Percentiles rank a stretch among this genome's conserved stretches.
Conservation (phyloP, 2,888 invertebrate species). For the Rhagophthalmus giganteus region DNA sequence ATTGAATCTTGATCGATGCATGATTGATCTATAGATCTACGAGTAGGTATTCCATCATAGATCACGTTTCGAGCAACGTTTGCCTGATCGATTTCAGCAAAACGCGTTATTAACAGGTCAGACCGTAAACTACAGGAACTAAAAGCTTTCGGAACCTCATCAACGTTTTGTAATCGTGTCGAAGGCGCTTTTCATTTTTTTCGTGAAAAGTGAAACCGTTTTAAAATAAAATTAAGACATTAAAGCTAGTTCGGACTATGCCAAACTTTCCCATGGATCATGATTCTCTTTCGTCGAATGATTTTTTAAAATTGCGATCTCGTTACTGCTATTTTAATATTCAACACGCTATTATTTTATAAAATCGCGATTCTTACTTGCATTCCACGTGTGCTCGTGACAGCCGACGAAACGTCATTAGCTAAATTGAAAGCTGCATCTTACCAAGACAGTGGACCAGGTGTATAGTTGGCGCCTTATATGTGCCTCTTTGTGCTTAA, state of each 20-base stretch:
- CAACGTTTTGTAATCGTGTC: constrained; percentile 9
- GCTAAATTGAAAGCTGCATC: constrained; percentile 58
- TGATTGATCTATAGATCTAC: constrained; percentile 54
- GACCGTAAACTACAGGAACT: constrained; percentile 11
- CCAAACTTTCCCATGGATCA: constrained; percentile 1
- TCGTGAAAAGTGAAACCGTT: not conserved
- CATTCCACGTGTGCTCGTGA: constrained; percentile 55
- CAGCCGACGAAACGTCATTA: constrained; percentile 57
- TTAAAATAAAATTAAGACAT: constrained; percentile 6
- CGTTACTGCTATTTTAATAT: constrained; percentile 25
- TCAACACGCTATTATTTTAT: constrained; percentile 49
- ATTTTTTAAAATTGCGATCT: constrained; percentile 10
- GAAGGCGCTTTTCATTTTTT: constrained; percentile 3
- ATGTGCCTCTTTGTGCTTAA: constrained; percentile 35
- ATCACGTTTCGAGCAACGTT: constrained; percentile 47
- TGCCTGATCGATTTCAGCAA: constrained; percentile 39
- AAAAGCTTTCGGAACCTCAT: constrained; percentile 15
- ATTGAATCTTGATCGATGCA: constrained; percentile 52
- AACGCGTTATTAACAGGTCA: constrained; percentile 42
- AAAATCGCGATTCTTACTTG: constrained; percentile 50
- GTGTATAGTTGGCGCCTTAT: constrained; percentile 27
- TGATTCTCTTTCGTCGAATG: no score
- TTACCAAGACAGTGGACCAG: constrained; percentile 50
- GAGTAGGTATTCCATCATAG: constrained; percentile 52
- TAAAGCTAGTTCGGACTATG: constrained; percentile 1